These are phyloP conservation scores for Zhuqinia jingwanae DNA, from an alignment of 2,888 invertebrate genomes.

Conservation along the genomic window DNA sequence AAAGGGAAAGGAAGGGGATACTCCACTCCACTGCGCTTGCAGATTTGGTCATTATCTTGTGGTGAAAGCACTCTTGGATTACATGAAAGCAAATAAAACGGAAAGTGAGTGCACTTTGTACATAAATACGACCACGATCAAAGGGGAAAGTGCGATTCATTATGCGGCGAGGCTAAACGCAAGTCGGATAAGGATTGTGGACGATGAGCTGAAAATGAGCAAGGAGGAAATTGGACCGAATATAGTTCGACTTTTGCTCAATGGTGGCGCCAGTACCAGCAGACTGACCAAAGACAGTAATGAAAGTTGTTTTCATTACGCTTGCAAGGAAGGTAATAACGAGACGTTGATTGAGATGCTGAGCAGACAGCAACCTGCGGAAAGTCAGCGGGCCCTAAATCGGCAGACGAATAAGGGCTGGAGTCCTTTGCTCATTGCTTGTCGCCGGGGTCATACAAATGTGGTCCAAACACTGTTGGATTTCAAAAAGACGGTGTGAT, in stretches of 20 bases:
- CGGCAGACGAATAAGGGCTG: conserved; percentile 20
- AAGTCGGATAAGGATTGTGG: background rate
- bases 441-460: conserved; percentile 97
- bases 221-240: background rate
- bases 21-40: conserved; percentile 80
- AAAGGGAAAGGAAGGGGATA: conserved; percentile 97
- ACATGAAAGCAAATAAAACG: conserved; percentile 88
- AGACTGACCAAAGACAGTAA: background rate
- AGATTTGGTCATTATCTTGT: conserved; percentile 83
- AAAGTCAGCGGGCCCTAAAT: background rate
- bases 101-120: conserved; percentile 90
- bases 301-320: background rate
- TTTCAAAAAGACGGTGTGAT: conserved; percentile 98
- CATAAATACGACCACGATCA: conserved; percentile 93
- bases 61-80: conserved; percentile 91
- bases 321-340: background rate
- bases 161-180: conserved; percentile 9
- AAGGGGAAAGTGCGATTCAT: conserved; percentile 90
- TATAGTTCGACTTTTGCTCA: background rate
- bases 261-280: background rate
- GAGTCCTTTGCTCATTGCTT: conserved; percentile 83
- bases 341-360: background rate
- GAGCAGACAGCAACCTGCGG: background rate
- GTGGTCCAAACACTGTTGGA: conserved; percentile 87
- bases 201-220: background rate